A percentile compares a stretch with the other conserved stretches of the same genome.
Conservation (phyloP, 2,888 invertebrate genomes). For the Lepidonotus clava region DNA sequence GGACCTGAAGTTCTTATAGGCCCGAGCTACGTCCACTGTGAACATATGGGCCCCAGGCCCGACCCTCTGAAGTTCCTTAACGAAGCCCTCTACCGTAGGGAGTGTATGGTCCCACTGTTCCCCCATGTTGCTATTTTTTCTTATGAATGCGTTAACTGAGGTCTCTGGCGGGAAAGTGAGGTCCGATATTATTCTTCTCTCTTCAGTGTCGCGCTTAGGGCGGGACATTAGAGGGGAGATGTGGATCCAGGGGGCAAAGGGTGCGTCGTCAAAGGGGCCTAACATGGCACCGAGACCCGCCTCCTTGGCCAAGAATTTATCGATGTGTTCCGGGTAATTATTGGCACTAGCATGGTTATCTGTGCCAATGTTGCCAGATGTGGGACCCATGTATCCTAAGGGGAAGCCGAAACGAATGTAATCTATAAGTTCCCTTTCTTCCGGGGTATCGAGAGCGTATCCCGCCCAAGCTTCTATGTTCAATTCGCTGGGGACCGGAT, state of each 20-base stretch:
- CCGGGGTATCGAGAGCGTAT: too few relatives aligned
- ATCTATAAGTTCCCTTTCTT: too few relatives aligned
- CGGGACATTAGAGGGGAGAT: background rate
- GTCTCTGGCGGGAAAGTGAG: background rate
- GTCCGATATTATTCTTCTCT: background rate
- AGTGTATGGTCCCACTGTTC: background rate
- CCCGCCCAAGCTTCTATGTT: too few relatives aligned
- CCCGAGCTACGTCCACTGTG: background rate
- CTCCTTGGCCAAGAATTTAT: background rate
- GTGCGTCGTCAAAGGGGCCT: background rate
- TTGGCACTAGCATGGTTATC: too few relatives aligned
- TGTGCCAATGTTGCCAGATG: too few relatives aligned
- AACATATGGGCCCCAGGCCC: background rate
- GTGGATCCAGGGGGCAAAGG: background rate
- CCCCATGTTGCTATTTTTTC: background rate
- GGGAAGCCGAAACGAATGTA: too few relatives aligned
- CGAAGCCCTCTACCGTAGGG: background rate
- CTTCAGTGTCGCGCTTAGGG: background rate
- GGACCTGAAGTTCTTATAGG: background rate
- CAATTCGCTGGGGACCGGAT: too few relatives aligned
- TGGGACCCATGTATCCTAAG: too few relatives aligned
- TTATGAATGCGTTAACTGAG: background rate
- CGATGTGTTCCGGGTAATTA: too few relatives aligned
- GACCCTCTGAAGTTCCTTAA: background rate
- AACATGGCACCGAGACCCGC: background rate